These are phyloP conservation scores for Drosophila peninsularis DNA, from an alignment of 2,888 invertebrate species.

Conservation along the genomic window DNA sequence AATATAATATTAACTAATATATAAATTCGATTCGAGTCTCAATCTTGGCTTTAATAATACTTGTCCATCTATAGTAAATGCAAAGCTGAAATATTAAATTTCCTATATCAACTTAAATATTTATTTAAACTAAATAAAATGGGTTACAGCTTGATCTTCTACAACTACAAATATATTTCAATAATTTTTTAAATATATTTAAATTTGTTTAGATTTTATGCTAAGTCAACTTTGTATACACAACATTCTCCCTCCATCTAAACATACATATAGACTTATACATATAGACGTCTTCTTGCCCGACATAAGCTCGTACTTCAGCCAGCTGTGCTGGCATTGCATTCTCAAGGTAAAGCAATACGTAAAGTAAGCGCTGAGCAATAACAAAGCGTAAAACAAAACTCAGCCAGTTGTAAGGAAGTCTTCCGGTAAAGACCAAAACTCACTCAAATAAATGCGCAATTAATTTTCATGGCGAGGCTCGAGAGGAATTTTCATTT, in stretches of 20 bases:
- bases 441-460: conserved; percentile 75
- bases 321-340: background rate
- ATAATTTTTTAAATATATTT: too few relatives aligned
- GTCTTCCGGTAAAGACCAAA: conserved; percentile 35
- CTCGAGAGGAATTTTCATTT: conserved; percentile 57
- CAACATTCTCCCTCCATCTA: background rate
- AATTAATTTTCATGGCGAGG: conserved; percentile 74
- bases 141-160: too few relatives aligned
- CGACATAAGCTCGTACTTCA: background rate
- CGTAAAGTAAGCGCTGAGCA: conserved; percentile 17
- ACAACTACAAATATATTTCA: too few relatives aligned
- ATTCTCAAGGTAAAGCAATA: conserved; percentile 1
- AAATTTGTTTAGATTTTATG: too few relatives aligned
- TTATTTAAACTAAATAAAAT: too few relatives aligned
- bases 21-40: too few relatives aligned
- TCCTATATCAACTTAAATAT: too few relatives aligned
- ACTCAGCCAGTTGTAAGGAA: conserved; percentile 46
- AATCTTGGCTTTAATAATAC: too few relatives aligned
- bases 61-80: background rate
- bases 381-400: conserved; percentile 36
- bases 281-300: background rate
- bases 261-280: background rate
- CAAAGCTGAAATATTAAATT: too few relatives aligned
- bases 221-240: too few relatives aligned
- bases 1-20: too few relatives aligned